These are phyloP conservation scores for Drepana arcuata DNA, from an alignment of 1,140 invertebrate genomes.

Conservation along the genomic window DNA sequence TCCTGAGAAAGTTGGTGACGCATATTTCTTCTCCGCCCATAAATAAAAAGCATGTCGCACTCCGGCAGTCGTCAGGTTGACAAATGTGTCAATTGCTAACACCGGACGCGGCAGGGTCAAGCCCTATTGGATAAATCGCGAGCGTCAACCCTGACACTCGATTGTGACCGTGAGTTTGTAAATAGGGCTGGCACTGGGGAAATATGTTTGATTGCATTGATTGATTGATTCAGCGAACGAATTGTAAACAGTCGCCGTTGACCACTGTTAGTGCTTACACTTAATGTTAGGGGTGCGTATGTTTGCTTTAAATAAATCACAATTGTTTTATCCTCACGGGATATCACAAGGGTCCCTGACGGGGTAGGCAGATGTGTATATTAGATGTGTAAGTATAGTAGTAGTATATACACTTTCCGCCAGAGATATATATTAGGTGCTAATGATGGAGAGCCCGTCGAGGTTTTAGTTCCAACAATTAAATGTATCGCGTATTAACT, in stretches of 20 bases:
- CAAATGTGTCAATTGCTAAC: slow-evolving; percentile 42
- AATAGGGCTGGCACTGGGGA: slow-evolving; percentile 8
- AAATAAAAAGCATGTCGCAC: no score
- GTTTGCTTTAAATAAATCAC: not conserved
- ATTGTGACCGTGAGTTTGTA: slow-evolving; percentile 21
- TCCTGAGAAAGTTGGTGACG: no score
- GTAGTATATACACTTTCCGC: no score
- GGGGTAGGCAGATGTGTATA: no score
- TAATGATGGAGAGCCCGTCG: no score
- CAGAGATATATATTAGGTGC: no score
- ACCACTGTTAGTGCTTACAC: no score
- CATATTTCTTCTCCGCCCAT: no score
- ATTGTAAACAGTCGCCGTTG: not conserved
- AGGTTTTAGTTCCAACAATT: no score
- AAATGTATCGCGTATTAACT: no score
- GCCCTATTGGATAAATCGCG: slow-evolving; percentile 26
- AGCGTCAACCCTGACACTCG: slow-evolving; percentile 20
- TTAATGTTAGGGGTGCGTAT: not conserved
- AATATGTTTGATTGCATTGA: slow-evolving; percentile 3
- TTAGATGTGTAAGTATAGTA: no score
- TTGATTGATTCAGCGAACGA: slow-evolving; percentile 4
- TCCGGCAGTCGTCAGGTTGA: slow-evolving; percentile 22
- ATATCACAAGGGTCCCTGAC: not conserved
- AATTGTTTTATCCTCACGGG: not conserved
- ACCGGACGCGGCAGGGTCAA: slow-evolving; percentile 26